phyloP scores from a whole-genome alignment of 2,888 invertebrate species.

The Acheta domesticus region DNA sequence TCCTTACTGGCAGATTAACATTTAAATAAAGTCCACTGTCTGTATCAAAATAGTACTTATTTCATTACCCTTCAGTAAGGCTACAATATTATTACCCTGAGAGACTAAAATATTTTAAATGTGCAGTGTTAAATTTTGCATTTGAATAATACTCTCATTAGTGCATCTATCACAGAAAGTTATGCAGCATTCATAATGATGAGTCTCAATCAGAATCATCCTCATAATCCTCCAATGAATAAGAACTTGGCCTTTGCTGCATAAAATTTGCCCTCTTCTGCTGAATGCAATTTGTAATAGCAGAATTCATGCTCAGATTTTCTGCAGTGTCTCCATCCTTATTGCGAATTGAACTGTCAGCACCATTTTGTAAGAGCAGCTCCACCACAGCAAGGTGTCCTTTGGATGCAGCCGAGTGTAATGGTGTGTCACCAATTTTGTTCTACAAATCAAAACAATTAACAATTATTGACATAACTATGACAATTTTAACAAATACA shows the following conservation, averaged over 20 bases:
- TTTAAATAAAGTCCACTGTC: not conserved
- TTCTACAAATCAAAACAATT: constrained; percentile 50
- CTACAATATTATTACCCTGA: no score
- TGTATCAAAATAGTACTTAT: not conserved
- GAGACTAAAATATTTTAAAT: no score
- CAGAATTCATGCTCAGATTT: constrained; percentile 53
- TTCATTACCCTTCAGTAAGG: not conserved
- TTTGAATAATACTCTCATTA: no score
- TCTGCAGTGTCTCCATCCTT: constrained; percentile 53
- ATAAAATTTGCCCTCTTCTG: constrained; percentile 40
- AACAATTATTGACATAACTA: no score
- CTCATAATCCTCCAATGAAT: constrained; percentile 47
- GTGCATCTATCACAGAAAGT: not conserved
- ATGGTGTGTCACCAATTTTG: constrained; percentile 62
- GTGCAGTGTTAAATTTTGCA: no score
- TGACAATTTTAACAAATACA: no score
- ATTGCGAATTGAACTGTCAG: constrained; percentile 52
- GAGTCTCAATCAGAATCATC: constrained; percentile 48
- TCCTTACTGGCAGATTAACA: not conserved
- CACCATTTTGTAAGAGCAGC: constrained; percentile 54
- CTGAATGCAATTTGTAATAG: constrained; percentile 46
- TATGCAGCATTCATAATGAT: not conserved
- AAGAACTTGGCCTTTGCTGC: constrained; percentile 40
- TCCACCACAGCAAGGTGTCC: constrained; percentile 56
- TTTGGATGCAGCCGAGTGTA: constrained; percentile 60